These are phyloP conservation scores for Strix occidentalis DNA, from an alignment of 2,797 vertebrate genomes.

Conservation along the genomic window DNA sequence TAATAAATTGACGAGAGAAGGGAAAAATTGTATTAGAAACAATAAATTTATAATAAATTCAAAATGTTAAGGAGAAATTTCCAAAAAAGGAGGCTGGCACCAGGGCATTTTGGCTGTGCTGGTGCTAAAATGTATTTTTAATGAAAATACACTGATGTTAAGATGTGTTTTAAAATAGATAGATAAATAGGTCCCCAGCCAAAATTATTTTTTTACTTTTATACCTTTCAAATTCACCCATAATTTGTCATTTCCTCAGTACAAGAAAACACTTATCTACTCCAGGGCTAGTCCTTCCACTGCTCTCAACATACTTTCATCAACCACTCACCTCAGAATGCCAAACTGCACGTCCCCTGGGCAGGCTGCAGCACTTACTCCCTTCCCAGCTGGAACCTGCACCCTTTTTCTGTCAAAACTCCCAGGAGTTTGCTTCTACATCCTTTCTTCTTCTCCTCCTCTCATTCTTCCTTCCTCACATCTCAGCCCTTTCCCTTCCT, in stretches of 20 bases:
- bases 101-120: conserved; percentile 20
- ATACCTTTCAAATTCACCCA: neutral
- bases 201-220: neutral
- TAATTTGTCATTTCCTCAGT: neutral
- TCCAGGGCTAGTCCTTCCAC: neutral
- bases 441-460: neutral
- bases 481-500: neutral
- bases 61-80: neutral
- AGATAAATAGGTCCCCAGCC: conserved; percentile 8
- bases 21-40: conserved; percentile 25
- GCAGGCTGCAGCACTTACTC: fast-evolving
- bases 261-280: neutral
- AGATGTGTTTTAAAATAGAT: neutral
- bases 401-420: neutral
- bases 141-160: conserved; percentile 37
- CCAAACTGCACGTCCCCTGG: too few relatives aligned
- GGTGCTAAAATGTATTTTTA: conserved; percentile 59
- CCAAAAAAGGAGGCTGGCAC: conserved; percentile 21
- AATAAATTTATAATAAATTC: conserved; percentile 2
- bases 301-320: neutral
- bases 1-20: conserved; percentile 3
- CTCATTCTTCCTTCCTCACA: neutral
- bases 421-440: neutral
- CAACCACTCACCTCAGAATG: neutral
- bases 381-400: neutral